Conservation (phyloP, 2,113 vertebrate species). For the Colinus virginianus region DNA sequence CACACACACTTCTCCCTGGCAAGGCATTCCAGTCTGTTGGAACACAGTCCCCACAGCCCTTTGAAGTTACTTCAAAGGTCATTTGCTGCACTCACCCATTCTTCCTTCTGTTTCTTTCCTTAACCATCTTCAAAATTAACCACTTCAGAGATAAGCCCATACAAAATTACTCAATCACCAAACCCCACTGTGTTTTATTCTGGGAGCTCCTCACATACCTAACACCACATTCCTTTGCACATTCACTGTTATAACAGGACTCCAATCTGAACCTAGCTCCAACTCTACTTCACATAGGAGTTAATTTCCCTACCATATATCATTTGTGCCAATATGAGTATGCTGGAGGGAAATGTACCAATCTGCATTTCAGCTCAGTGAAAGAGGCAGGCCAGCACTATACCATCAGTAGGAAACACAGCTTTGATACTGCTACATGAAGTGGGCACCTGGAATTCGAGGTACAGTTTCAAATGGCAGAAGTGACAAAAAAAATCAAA, state of each 20-base stretch:
- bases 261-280: neutral
- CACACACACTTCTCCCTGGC: neutral
- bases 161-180: neutral
- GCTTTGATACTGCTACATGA: neutral
- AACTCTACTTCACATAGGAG: neutral
- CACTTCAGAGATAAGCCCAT: neutral
- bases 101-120: neutral
- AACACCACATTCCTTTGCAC: neutral
- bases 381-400: neutral
- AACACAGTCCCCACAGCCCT: neutral
- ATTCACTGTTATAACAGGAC: neutral
- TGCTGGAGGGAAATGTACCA: neutral
- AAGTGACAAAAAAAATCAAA: neutral
- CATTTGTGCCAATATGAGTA: neutral
- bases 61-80: neutral
- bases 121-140: neutral
- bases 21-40: neutral
- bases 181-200: neutral
- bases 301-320: neutral
- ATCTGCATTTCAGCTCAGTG: neutral
- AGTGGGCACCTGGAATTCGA: slow-evolving; percentile 31
- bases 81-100: neutral
- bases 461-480: neutral
- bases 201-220: neutral
- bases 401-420: neutral